Percentiles rank a stretch among this genome's conserved stretches.
phyloP scores from a whole-genome alignment of 2,888 invertebrate genomes.

The Amphipyra tragopoginis region DNA sequence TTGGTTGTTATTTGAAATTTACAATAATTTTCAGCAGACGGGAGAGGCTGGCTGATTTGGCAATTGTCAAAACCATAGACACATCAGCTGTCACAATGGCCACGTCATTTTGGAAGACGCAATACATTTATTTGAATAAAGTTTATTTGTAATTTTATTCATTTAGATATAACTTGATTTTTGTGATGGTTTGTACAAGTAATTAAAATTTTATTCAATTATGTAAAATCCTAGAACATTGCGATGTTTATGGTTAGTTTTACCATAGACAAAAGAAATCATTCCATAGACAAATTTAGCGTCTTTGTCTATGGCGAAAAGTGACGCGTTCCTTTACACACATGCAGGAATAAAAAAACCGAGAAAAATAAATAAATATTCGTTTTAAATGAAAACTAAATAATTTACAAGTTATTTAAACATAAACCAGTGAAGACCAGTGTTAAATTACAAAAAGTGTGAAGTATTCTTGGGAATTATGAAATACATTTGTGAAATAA shows the following conservation, averaged over 20 bases:
- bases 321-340: conserved; percentile 71
- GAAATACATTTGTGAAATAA: conserved; percentile 26
- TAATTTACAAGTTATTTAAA: not conserved
- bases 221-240: not conserved
- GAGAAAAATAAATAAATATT: conserved; percentile 34
- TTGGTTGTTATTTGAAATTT: conserved; percentile 60
- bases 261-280: conserved; percentile 51
- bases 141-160: not conserved
- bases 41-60: conserved; percentile 86
- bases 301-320: conserved; percentile 72
- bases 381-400: conserved; percentile 1
- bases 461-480: conserved; percentile 21
- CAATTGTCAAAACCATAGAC: conserved; percentile 86
- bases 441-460: conserved; percentile 7
- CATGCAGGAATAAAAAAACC: conserved; percentile 41
- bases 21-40: conserved; percentile 67
- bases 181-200: not conserved
- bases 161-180: not conserved
- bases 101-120: conserved; percentile 87
- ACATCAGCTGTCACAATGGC: conserved; percentile 83
- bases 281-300: conserved; percentile 61
- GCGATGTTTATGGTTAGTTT: conserved; percentile 8
- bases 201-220: not conserved
- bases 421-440: conserved; percentile 21
- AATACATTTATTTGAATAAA: conserved; percentile 27